A percentile compares a stretch with the other conserved stretches of the same genome.
These are phyloP conservation scores for Porites rus DNA, from an alignment of 92 coral and sea anemone species.

Conservation along the genomic window DNA sequence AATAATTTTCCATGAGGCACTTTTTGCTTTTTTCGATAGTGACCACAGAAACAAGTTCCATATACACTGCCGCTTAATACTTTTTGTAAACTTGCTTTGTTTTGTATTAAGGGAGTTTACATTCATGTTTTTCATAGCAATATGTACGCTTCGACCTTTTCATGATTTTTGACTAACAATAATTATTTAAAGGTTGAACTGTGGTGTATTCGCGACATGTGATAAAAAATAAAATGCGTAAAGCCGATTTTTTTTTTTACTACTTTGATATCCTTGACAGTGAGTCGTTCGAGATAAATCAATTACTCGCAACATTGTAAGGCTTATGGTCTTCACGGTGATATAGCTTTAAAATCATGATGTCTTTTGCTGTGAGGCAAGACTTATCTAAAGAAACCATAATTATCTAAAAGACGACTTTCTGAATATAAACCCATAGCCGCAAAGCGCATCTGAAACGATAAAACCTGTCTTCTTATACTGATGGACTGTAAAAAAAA, in stretches of 20 bases:
- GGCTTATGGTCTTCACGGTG: no score
- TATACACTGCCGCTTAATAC: no score
- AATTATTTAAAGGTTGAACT: not conserved
- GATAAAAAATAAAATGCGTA: not conserved
- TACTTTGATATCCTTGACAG: not conserved
- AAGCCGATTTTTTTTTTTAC: not conserved
- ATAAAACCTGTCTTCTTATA: not conserved
- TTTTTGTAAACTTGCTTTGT: no score
- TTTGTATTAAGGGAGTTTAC: no score
- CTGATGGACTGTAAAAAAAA: no score
- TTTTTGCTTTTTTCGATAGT: not conserved
- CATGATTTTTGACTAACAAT: not conserved
- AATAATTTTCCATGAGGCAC: not conserved
- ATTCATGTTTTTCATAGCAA: not conserved
- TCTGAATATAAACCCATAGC: not conserved
- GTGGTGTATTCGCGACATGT: not conserved
- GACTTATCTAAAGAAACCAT: no score
- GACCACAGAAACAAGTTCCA: no score
- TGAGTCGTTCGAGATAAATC: not conserved
- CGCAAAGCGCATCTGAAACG: not conserved
- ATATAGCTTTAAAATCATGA: no score
- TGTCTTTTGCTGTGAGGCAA: no score
- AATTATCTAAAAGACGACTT: no score
- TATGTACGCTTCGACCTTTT: not conserved
- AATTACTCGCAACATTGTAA: no score